Percentiles rank a stretch among this genome's conserved stretches.
phyloP scores from a whole-genome alignment of 2,888 invertebrate species.

The Orthonychiurus folsomi region DNA sequence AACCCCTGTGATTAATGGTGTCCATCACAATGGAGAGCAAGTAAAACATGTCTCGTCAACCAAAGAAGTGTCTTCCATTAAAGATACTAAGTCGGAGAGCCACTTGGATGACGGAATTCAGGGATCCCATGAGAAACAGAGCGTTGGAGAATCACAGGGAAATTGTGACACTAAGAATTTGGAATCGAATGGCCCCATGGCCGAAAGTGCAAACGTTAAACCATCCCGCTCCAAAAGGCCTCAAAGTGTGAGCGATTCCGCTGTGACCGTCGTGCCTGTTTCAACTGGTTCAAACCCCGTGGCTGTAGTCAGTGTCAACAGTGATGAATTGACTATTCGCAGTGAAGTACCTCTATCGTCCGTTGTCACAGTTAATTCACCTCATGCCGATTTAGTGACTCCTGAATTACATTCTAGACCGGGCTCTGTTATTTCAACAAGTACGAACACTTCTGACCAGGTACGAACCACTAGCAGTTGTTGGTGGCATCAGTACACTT shows the following conservation, averaged over 20 bases:
- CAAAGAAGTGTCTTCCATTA: not conserved
- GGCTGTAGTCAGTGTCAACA: conserved; percentile 36
- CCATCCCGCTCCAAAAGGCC: not conserved
- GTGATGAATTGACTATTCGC: conserved; percentile 31
- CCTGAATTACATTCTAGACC: conserved; percentile 4
- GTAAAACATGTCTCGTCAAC: not conserved
- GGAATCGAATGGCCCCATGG: too few relatives aligned
- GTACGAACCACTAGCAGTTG: too few relatives aligned
- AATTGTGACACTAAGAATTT: not conserved
- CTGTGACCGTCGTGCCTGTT: conserved; percentile 32
- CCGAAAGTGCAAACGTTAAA: too few relatives aligned
- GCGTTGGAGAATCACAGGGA: not conserved
- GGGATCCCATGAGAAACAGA: not conserved
- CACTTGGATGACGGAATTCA: not conserved
- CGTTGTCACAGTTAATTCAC: conserved; percentile 30
- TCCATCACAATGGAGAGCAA: not conserved
- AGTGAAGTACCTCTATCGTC: conserved; percentile 22
- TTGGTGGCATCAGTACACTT: too few relatives aligned
- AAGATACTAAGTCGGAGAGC: not conserved
- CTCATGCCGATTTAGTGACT: conserved; percentile 3
- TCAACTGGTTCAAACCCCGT: conserved; percentile 27
- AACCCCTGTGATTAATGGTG: not conserved
- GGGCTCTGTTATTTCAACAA: not conserved
- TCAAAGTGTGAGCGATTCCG: not conserved
- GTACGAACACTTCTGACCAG: conserved; percentile 18